Evolutionary conservation across 1,140 invertebrate species (phyloP), one percentile per base, ranked within the genome.

Genomic region (Ceratosolen solmsi): DNA sequence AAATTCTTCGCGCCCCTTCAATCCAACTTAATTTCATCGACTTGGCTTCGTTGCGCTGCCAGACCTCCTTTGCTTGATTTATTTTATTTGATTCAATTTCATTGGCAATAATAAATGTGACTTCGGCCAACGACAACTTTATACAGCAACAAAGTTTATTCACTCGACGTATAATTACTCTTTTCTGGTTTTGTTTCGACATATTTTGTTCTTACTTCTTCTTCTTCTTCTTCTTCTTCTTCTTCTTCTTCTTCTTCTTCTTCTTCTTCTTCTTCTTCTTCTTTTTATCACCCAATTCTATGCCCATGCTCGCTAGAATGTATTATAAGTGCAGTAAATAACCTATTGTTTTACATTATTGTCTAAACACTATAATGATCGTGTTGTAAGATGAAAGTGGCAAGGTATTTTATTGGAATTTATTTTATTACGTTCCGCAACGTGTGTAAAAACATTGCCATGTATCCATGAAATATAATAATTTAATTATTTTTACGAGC

Each of bases 271-370:
- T n/a, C n/a, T n/a, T n/a, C n/a, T n/a, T n/a, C n/a, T n/a, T n/a
- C 0, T 65, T 65, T 38, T 68, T 68, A 17, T 22, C 11, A 17
- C 13, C 41, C 7, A 20, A 38, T 22, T 38, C 1, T 38, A 15
- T 38, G 13, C 27, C 27, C 33, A 33, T 22, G 25, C 17, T 65
- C 11, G 20, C 36, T 65, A 15, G 2, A 65, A 36, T 36, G 17
- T 65, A 65, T 65, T 65, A n/a, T 22, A n/a, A 68, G 33, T n/a
- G n/a, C 33, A 33, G 27, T 38, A n/a, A 68, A 68, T 38, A 68
- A 68, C 20, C 33, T n/a, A 68, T 68, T 68, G 63, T 38, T n/a
- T 38, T n/a, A n/a, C 11, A n/a, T n/a, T n/a, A n/a, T n/a, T n/a
- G n/a, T n/a, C n/a, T 68, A 30, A 4, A 38, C 8, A n/a, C 20